Base-by-base conservation (phyloP, 2,113 vertebrate species). In the Holacanthus passer region DNA sequence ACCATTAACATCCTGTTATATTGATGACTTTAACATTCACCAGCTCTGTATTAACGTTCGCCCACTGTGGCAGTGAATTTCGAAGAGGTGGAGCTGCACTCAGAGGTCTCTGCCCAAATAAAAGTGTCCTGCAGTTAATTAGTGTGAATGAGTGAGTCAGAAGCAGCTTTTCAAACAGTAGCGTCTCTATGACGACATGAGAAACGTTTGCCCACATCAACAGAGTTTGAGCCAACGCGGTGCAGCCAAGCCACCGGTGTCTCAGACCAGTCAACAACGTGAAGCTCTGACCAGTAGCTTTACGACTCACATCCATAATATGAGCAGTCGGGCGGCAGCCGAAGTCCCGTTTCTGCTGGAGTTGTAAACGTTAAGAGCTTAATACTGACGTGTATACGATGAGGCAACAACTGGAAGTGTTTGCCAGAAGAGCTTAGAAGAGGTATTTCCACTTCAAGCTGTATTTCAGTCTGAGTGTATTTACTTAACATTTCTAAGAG, bases 101-200 rank as follows among this genome's bases (percentile, higher is more conserved):
- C 24, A 0, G 35, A 29, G 19, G 48, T 59, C 24, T 85, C 67
- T 77, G 67, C 64, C 53, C 35, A 41, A 69, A 74, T 50, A 27
- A 81, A 83, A 84, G 50, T 68, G 31, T 43, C 45, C 72, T 22
- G 74, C 47, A 14, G 52, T 77, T 62, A 64, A 70, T 83, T 47
- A 45, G 16, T 5, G 7, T 55, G 41, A 69, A 66, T 43, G 45
- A 53, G 8, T 45, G 67, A 85, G 63, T 82, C 79, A 83, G 67
- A 65, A 39, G 24, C 19, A 7, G 69, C 50, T 73, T 37, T 84
- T 53, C 32, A 90, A 81, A 78, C 63, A 13, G 79, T 43, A 59
- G 52, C 19, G 39, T 89, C 72, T 82, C 87, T 56, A 85, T 85
- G 82, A 75, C 20, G 6, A 83, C 85, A 56, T 31, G 37, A 16